phyloP scores from a whole-genome alignment of 2,797 vertebrate species.

The Sebastes diaconus region DNA sequence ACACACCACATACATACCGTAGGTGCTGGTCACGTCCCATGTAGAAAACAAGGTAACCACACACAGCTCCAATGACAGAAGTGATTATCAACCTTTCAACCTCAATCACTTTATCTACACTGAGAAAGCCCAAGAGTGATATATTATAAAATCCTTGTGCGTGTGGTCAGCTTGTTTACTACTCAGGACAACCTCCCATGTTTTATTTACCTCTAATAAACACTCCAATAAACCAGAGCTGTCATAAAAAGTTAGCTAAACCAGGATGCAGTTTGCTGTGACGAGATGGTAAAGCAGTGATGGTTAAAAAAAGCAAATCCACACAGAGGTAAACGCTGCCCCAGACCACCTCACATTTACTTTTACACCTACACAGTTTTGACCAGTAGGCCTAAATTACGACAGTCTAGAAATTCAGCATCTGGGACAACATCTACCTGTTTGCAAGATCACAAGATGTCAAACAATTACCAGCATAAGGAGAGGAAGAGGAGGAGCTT shows the following conservation, averaged over 20 bases:
- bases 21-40: not conserved
- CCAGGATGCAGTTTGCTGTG: not conserved
- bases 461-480: constrained; percentile 82
- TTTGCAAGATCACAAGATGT: constrained; percentile 50
- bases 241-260: not conserved
- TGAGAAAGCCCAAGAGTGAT: not conserved
- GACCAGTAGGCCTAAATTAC: not conserved
- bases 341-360: constrained; percentile 7
- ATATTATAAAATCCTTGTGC: not conserved
- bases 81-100: not conserved
- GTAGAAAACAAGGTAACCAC: not conserved
- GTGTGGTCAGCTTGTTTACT: not conserved
- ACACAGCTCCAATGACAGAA: not conserved
- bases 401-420: not conserved
- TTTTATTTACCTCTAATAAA: not conserved
- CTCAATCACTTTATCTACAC: not conserved
- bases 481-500: constrained; percentile 86
- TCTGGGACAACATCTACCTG: constrained; percentile 53
- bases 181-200: not conserved
- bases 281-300: constrained; percentile 55
- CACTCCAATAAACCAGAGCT: not conserved
- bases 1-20: not conserved
- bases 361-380: not conserved
- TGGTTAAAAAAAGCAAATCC: constrained; percentile 45
- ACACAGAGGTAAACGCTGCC: constrained; percentile 55